phyloP scores from a whole-genome alignment of 2,888 invertebrate species.

The Scaptomyza flava region DNA sequence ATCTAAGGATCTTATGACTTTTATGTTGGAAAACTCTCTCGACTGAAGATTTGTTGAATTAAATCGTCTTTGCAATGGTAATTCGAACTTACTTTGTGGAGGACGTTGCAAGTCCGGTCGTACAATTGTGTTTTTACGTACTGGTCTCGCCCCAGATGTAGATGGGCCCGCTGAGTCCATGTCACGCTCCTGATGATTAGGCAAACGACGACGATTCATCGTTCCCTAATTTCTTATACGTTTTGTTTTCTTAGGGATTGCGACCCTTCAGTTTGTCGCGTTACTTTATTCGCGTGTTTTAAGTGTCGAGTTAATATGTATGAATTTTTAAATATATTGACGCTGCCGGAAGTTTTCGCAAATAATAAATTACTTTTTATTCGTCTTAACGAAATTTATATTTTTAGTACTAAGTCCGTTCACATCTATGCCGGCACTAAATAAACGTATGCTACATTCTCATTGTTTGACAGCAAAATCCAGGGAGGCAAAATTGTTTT shows the following conservation, averaged over 20 bases:
- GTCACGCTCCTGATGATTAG: constrained; percentile 31
- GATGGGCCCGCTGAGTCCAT: constrained; percentile 5
- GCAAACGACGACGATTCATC: constrained; percentile 53
- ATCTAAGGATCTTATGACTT: too few relatives aligned
- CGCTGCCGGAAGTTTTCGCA: too few relatives aligned
- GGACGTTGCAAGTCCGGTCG: constrained; percentile 45
- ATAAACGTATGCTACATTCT: not conserved
- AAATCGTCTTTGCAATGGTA: too few relatives aligned
- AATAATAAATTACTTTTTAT: not conserved
- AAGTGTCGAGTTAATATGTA: not conserved
- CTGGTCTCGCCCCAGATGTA: not conserved
- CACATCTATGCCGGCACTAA: constrained; percentile 26
- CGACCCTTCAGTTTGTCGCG: not conserved
- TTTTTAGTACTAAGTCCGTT: constrained; percentile 7
- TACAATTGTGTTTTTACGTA: constrained; percentile 42
- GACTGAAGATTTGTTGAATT: too few relatives aligned
- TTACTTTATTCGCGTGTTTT: not conserved
- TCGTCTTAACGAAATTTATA: not conserved
- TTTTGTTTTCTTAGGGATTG: not conserved
- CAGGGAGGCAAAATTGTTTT: not conserved
- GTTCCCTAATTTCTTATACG: not conserved
- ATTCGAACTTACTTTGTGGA: constrained; percentile 12
- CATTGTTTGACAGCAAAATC: constrained; percentile 32
- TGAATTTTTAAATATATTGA: not conserved
- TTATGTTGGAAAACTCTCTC: too few relatives aligned